Evolutionary conservation across 2,797 vertebrate species (phyloP), one percentile per base, ranked within the genome.

Genomic region (Parambassis ranga): DNA sequence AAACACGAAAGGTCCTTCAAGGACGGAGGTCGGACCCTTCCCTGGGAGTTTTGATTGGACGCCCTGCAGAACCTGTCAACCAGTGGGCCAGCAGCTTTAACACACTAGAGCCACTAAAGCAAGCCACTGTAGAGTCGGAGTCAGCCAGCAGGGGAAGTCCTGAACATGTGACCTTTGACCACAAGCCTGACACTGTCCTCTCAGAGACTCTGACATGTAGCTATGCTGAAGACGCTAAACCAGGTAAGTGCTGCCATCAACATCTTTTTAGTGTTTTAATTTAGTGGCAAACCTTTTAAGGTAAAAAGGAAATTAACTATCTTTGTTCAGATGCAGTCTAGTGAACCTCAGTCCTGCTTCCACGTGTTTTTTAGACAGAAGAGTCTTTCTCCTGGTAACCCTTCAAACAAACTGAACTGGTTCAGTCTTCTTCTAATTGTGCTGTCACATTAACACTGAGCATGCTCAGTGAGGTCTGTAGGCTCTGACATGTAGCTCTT

Each of bases 1-100:
- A 95, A 33, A 93, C 90, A 2, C 91, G 83, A 8, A 79, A 56
- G 11, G 84, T 96, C 32, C 82, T 98, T 18, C 94, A 93, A 16
- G 94, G 94, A 60, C 94, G 94, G 10, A 93, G 93, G 75, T 96
- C 94, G 2, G 96, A 99, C 83, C 95, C 94, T 1, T 95, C 94
- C 24, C 82, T 99, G 44, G 92, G 94, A 6, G 91, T 97, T 30
- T 86, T 98, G 81, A 94, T 92, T 22, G 94, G 95, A 27, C 91
- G 84, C 11, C 86, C 90, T 0, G 90, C 93, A 8, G 92, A 92
- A 68, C 92, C 95, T 0, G 78, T 97, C 76, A 93, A 91, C 61
- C 84, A 74, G 1, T 98, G 96, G 97, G 93, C 90, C 4, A 39
- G 60, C 16, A 90, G 90, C 66, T 99, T 98, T 36, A 98, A 99